Percentiles rank a stretch among this genome's conserved stretches.
phyloP scores from a whole-genome alignment of 2,797 vertebrate species.

The Synanceia verrucosa region DNA sequence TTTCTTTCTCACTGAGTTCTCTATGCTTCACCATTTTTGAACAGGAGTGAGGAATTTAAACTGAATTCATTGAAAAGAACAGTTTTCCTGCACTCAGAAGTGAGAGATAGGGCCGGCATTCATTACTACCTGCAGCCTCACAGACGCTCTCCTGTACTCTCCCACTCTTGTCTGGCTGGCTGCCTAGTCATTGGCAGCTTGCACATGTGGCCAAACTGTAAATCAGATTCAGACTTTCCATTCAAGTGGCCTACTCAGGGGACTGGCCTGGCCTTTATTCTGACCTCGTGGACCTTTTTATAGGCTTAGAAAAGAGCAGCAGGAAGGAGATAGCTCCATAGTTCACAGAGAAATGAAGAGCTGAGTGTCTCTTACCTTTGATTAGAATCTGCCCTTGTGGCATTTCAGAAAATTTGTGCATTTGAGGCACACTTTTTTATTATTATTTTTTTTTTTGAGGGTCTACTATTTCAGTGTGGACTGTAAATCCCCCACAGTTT shows the following conservation, averaged over 20 bases:
- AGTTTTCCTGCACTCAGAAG: slow-evolving; percentile 5
- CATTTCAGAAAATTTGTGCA: slow-evolving; percentile 66
- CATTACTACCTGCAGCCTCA: slow-evolving; percentile 57
- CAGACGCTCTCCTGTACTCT: slow-evolving; percentile 51
- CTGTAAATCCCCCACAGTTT: slow-evolving; percentile 49
- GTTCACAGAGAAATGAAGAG: slow-evolving; percentile 68
- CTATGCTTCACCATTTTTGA: too few species aligned
- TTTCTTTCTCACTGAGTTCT: too few species aligned
- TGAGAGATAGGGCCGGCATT: slow-evolving; percentile 29
- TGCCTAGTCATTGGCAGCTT: slow-evolving; percentile 72
- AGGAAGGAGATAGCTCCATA: slow-evolving; percentile 57
- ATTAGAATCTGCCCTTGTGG: slow-evolving; percentile 73
- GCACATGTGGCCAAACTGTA: slow-evolving; percentile 77
- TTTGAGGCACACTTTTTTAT: slow-evolving; percentile 39
- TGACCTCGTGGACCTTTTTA: slow-evolving; percentile 78
- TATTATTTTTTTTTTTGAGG: background rate
- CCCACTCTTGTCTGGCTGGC: slow-evolving; percentile 59
- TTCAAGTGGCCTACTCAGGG: slow-evolving; percentile 73
- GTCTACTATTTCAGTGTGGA: slow-evolving; percentile 33
- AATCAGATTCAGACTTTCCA: slow-evolving; percentile 81
- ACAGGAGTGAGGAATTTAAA: too few species aligned
- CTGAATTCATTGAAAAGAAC: too few species aligned
- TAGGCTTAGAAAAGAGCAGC: slow-evolving; percentile 72
- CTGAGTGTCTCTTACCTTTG: slow-evolving; percentile 70
- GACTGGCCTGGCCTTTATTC: slow-evolving; percentile 74